Evolutionary conservation across 2,113 vertebrate genomes (phyloP).

Genomic region (Sciurus niger): DNA sequence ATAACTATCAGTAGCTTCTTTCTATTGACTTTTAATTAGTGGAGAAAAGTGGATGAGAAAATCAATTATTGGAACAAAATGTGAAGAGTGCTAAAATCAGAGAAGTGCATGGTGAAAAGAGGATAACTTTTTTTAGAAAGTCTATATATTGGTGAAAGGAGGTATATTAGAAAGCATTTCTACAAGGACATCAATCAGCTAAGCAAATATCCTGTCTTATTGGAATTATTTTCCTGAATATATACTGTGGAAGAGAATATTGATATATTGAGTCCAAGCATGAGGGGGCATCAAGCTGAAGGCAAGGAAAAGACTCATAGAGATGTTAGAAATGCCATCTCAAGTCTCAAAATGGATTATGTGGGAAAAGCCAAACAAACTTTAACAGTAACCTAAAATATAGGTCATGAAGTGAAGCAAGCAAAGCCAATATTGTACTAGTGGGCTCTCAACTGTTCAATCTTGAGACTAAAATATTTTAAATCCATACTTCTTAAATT

Average conservation of each 20-base stretch:
- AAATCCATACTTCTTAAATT: neutral
- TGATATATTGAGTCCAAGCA: neutral
- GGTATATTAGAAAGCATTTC: neutral
- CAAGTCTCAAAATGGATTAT: neutral
- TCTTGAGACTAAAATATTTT: neutral
- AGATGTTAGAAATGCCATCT: neutral
- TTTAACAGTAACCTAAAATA: constrained; percentile 28
- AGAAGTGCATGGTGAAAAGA: neutral
- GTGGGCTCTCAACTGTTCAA: neutral
- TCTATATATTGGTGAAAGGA: neutral
- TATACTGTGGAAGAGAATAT: neutral
- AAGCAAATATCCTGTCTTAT: neutral
- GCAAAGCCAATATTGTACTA: neutral
- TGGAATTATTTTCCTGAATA: neutral
- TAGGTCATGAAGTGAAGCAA: neutral
- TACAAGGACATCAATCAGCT: neutral
- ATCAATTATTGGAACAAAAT: constrained; percentile 46
- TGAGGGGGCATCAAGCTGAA: neutral
- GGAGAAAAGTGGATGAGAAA: constrained; percentile 43
- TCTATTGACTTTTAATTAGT: constrained; percentile 7
- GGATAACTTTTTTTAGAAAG: neutral
- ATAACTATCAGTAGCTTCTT: constrained; percentile 1
- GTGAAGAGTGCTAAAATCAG: constrained; percentile 4
- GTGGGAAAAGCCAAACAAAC: neutral
- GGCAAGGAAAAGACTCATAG: neutral